Conservation (phyloP, 2,888 invertebrate genomes). For the Pandemis heparana region DNA sequence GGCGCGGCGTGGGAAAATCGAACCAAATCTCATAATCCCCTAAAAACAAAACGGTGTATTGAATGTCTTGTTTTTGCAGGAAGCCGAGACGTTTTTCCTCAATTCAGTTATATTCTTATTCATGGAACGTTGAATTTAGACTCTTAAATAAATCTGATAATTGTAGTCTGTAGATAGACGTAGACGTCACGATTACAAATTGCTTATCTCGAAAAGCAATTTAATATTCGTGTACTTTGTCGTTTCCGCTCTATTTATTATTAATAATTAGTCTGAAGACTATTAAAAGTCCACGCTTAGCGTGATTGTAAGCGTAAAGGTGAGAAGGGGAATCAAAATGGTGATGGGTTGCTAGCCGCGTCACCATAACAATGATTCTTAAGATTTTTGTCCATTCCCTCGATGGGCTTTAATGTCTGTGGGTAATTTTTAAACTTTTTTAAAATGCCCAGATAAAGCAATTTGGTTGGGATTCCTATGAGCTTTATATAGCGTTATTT, state of each 20-base stretch:
- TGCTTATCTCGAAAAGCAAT: not conserved
- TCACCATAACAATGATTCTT: no score
- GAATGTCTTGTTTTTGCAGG: conserved; percentile 5
- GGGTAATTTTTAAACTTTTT: no score
- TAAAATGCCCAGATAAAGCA: no score
- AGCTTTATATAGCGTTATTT: no score
- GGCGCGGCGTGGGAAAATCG: not conserved
- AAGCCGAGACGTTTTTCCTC: not conserved
- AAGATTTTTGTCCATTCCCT: no score
- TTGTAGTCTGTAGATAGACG: not conserved
- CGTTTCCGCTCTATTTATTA: not conserved
- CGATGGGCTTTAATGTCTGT: no score
- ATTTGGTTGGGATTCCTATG: no score
- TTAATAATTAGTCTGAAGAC: not conserved
- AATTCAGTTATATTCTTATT: conserved; percentile 7
- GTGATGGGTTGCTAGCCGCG: no score
- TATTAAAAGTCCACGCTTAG: not conserved
- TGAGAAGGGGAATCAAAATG: no score
- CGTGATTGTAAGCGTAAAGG: no score
- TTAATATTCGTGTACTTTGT: not conserved
- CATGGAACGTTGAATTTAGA: conserved; percentile 2
- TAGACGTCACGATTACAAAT: not conserved
- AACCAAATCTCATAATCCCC: conserved; percentile 10
- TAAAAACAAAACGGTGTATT: conserved; percentile 12
- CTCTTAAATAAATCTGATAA: conserved; percentile 7